Evolutionary conservation across 2,797 vertebrate genomes (phyloP), one percentile per base, ranked within the genome.

Genomic region (Tauraco hartlaubi): DNA sequence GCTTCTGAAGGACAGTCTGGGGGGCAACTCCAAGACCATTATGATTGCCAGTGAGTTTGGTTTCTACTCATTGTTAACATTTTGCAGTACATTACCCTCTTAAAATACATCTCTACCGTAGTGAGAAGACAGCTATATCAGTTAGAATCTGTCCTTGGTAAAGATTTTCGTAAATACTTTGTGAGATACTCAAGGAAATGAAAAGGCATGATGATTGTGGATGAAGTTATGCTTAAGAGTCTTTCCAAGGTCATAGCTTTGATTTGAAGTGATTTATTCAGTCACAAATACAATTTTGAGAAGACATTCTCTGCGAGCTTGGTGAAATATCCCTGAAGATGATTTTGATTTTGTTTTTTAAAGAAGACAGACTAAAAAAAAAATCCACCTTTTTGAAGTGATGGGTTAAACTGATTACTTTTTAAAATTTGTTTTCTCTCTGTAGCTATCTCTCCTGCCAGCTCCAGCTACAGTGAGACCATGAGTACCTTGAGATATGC

Each of bases 1-100:
- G 99, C 99, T 99, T 58, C 98, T 99, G 64, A 99, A 99, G 97
- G 99, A 99, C 97, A 99, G 99, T 83, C 98, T 99, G 49, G 99
- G 99, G 1, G 99, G 99, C 75, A 99, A 99, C 98, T 99, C 99
- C 54, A 99, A 98, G 96, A 99, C 99, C 90, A 99, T 99, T 85
- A 99, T 99, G 99, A 98, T 99, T 66, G 99, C 99, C 95, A 99
- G 99, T 99, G 96, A 98, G 99, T 98, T 66, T 23, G 23, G 28
- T 46, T 88, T 64, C 62, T 83, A 0, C 37, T 58, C 3, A 8
- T 10, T 88, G 39, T 73, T 26, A 23, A 18, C 20, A 31, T 82
- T 79, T 61, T 72, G 33, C n/a, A 2, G 23, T 59, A 26, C 16
- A 5, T 31, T 71, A n/a, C 39, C 25, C 25, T 33, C 54, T 87